phyloP scores from a whole-genome alignment of 1,140 invertebrate species.

The Nilaparvata lugens region DNA sequence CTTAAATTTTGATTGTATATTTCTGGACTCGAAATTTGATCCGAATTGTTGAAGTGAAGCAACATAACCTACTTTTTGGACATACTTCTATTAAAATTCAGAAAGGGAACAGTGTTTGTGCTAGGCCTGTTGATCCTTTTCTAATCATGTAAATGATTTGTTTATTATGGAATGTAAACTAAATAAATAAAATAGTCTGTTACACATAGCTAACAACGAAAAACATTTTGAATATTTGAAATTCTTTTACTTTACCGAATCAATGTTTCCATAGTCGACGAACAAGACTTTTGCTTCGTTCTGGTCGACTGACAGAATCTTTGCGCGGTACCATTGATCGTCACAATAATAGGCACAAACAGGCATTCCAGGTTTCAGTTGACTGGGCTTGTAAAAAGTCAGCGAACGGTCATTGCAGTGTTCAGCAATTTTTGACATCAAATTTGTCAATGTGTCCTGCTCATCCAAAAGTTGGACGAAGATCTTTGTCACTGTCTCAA shows the following conservation, averaged over 20 bases:
- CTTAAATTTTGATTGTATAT: too few relatives aligned
- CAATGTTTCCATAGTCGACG: constrained; percentile 49
- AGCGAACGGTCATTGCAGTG: background rate
- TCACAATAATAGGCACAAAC: constrained; percentile 32
- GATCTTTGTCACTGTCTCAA: constrained; percentile 58
- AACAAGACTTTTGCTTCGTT: constrained; percentile 43
- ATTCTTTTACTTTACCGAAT: background rate
- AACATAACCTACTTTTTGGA: too few relatives aligned
- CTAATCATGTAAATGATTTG: too few relatives aligned
- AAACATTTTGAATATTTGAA: too few relatives aligned
- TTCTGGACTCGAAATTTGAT: too few relatives aligned
- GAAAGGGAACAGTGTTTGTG: too few relatives aligned
- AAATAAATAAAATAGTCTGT: too few relatives aligned
- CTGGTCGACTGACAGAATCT: constrained; percentile 49
- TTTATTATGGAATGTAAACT: too few relatives aligned
- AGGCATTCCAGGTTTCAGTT: background rate
- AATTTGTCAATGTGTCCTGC: constrained; percentile 39
- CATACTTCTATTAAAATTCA: too few relatives aligned
- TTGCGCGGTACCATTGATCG: constrained; percentile 52
- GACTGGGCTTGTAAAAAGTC: background rate
- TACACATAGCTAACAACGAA: too few relatives aligned
- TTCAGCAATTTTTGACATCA: constrained; percentile 2
- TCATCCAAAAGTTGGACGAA: constrained; percentile 56
- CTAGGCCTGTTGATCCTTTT: too few relatives aligned
- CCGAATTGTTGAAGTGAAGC: too few relatives aligned